Base-by-base conservation (phyloP, 1,140 invertebrate genomes). In the Drosophila virilis region DNA sequence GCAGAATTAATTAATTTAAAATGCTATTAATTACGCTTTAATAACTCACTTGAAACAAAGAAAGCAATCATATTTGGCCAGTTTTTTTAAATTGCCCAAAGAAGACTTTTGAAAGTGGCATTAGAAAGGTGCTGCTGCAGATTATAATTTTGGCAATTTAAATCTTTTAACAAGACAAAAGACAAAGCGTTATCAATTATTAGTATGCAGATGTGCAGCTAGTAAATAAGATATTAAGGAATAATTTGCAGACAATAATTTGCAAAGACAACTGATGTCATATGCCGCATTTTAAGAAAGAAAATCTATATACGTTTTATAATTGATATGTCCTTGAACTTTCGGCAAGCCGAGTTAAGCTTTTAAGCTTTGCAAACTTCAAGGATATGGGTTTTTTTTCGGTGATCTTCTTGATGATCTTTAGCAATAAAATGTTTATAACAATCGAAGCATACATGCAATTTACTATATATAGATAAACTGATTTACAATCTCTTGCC, bases 1-100 rank as follows among this genome's bases (percentile, higher is more conserved):
- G 83, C 83, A 78, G 76, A 79, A 88, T 86, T 86, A 86, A 86
- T 86, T 86, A 83, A 86, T 83, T 86, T 86, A 86, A 86, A 88
- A 83, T 86, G 76, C 72, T 80, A 86, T 86, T 86, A 86, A 86
- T 86, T 86, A 88, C 72, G 74, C 48, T 86, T 86, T 86, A 86
- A 86, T 86, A 86, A 83, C 83, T 81, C 69, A 88, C 67, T 78
- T 64, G 59, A 70, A 71, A 83, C 79, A 88, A 89, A 83, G 79
- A 88, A 86, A 88, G 83, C 69, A 69, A 88, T 78, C 52, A 65
- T 78, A 72, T 65, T 28, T 48, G 38, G n/a, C 68, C 62, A 62
- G 74, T 88, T 70, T 58, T 48, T 66, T 62, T 22, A 28, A 50
- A 32, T 50, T 28, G 48, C 48, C 35, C 33, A 68, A 66, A 69